Conservation (phyloP, 2,113 vertebrate species). For the Condylura cristata region DNA sequence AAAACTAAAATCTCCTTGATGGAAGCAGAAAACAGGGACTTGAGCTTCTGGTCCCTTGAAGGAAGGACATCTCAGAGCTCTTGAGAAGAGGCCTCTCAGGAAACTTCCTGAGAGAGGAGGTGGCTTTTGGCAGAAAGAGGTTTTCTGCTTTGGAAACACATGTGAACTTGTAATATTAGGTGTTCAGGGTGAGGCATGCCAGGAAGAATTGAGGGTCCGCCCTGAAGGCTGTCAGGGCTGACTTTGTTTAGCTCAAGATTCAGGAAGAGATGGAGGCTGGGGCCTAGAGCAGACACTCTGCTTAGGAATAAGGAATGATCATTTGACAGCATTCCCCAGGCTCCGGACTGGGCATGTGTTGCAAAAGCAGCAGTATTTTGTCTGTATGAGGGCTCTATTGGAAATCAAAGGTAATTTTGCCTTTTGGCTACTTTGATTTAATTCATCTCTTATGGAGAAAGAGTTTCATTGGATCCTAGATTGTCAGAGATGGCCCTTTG, state of each 20-base stretch:
- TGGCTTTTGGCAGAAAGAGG: neutral
- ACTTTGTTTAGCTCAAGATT: neutral
- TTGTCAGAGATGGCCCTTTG: neutral
- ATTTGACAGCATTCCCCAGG: neutral
- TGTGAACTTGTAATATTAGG: neutral
- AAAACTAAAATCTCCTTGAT: neutral
- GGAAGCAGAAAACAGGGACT: neutral
- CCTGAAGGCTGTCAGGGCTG: neutral
- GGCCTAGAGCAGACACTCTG: neutral
- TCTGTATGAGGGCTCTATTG: neutral
- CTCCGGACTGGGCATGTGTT: too few species aligned
- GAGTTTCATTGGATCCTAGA: too few species aligned
- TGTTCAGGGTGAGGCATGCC: neutral
- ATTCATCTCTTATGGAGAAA: neutral
- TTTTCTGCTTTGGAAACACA: neutral
- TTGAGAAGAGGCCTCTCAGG: neutral
- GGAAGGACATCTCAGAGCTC: neutral
- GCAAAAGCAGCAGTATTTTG: neutral
- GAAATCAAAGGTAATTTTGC: neutral
- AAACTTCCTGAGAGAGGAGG: neutral
- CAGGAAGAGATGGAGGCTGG: neutral
- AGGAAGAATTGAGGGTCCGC: neutral
- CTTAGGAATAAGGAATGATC: neutral
- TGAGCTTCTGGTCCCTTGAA: neutral
- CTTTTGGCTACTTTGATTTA: conserved; percentile 16